Conservation (phyloP, 1,140 invertebrate genomes). For the Hylyphantes graminicola region DNA sequence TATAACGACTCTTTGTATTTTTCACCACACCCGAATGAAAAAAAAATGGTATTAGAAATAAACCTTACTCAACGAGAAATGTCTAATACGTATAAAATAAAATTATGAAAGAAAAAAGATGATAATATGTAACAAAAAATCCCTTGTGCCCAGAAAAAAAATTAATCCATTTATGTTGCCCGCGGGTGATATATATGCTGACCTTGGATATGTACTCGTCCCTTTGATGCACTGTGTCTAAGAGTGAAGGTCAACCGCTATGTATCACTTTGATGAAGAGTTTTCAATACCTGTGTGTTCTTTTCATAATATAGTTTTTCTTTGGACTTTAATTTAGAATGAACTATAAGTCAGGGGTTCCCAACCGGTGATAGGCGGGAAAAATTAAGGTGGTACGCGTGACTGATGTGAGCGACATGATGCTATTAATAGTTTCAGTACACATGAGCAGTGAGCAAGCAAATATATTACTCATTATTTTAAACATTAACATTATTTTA, state of each 20-base stretch:
- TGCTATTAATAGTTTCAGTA: too few relatives aligned
- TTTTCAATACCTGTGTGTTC: too few relatives aligned
- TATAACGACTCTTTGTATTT: neutral
- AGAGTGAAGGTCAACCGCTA: conserved; percentile 37
- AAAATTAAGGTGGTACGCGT: too few relatives aligned
- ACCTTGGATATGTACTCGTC: conserved; percentile 38
- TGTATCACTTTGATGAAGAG: too few relatives aligned
- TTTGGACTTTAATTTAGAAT: too few relatives aligned
- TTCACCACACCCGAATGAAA: conserved; percentile 25
- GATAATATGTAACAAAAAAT: conserved; percentile 39
- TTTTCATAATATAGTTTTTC: neutral
- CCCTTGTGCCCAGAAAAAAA: conserved; percentile 32
- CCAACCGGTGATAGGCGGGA: too few relatives aligned
- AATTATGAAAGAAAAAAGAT: conserved; percentile 34
- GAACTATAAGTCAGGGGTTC: too few relatives aligned
- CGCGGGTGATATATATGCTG: conserved; percentile 52
- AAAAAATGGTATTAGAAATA: conserved; percentile 5
- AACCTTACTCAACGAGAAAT: conserved; percentile 28
- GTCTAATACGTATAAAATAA: conserved; percentile 36
- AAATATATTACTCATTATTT: too few relatives aligned
- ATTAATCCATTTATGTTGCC: conserved; percentile 56
- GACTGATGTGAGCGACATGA: too few relatives aligned
- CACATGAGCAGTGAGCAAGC: too few relatives aligned
- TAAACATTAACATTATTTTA: too few relatives aligned
- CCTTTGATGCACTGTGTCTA: neutral